phyloP scores from a whole-genome alignment of 2,797 vertebrate genomes.

The Diplodus puntazzo region DNA sequence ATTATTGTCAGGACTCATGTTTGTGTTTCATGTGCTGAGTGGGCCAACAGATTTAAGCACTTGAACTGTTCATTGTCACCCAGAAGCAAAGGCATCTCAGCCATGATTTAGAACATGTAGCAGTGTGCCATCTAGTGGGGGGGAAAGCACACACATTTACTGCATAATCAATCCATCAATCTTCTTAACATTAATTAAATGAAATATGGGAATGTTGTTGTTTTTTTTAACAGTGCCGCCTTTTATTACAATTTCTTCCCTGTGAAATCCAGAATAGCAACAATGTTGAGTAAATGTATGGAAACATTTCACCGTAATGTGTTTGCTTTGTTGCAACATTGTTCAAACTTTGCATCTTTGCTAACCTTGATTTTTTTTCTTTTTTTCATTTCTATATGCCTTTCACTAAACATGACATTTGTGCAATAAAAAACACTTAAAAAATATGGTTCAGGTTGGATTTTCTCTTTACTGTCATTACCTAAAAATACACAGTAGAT shows the following conservation, averaged over 20 bases:
- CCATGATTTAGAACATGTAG: slow-evolving; percentile 7
- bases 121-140: slow-evolving; percentile 61
- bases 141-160: neutral
- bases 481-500: slow-evolving; percentile 31
- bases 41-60: neutral
- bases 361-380: slow-evolving; percentile 28
- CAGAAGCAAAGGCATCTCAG: neutral
- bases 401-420: slow-evolving; percentile 76
- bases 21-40: neutral
- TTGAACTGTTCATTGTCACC: neutral
- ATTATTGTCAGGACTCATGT: neutral
- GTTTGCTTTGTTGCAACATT: slow-evolving; percentile 45
- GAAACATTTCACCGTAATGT: slow-evolving; percentile 44
- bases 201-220: slow-evolving; percentile 5
- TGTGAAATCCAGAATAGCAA: slow-evolving; percentile 7
- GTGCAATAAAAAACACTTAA: slow-evolving; percentile 80
- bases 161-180: slow-evolving; percentile 12
- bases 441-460: slow-evolving; percentile 42
- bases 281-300: slow-evolving; percentile 24
- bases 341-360: slow-evolving; percentile 36
- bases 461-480: slow-evolving; percentile 24
- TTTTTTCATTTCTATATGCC: slow-evolving; percentile 28
- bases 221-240: slow-evolving; percentile 7
- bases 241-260: slow-evolving; percentile 14
- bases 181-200: slow-evolving; percentile 17